Evolutionary conservation across 2,888 invertebrate species (phyloP).

Genomic region (Stegana nigrithorax): DNA sequence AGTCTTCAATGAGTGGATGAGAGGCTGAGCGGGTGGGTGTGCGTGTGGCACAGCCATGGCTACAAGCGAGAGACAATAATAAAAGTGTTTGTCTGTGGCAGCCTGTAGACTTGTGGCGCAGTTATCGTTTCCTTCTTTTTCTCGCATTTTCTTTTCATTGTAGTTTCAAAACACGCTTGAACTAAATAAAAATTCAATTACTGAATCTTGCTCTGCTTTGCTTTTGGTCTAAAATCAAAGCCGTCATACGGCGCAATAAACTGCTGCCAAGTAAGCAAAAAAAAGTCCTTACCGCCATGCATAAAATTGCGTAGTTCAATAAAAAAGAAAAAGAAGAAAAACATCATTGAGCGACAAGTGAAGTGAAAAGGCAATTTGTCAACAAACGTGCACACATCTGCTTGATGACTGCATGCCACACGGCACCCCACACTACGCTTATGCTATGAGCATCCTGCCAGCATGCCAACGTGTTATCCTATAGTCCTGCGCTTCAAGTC

Average conservation of each 20-base stretch:
- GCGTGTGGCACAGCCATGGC: background rate
- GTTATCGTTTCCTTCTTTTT: background rate
- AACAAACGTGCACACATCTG: too few relatives aligned
- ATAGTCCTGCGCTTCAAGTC: background rate
- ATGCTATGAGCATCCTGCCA: background rate
- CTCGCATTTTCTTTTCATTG: too few relatives aligned
- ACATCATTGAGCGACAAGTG: conserved; percentile 43
- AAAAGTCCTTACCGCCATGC: background rate
- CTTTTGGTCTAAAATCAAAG: too few relatives aligned
- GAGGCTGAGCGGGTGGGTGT: background rate
- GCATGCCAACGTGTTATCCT: background rate
- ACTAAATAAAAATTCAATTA: background rate
- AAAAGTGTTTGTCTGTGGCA: background rate
- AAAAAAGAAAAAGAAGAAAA: background rate
- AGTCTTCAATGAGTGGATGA: background rate
- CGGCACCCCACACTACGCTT: background rate
- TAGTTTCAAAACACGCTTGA: too few relatives aligned
- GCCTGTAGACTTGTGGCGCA: too few relatives aligned
- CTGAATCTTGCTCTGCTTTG: background rate
- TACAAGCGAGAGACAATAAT: background rate
- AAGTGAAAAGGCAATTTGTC: conserved; percentile 49
- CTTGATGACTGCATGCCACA: background rate
- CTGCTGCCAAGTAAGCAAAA: background rate
- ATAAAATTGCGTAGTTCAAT: background rate
- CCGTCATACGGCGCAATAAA: conserved; percentile 1